Base-by-base conservation (phyloP, 1,140 invertebrate species). In the Drosophila ohnishii region DNA sequence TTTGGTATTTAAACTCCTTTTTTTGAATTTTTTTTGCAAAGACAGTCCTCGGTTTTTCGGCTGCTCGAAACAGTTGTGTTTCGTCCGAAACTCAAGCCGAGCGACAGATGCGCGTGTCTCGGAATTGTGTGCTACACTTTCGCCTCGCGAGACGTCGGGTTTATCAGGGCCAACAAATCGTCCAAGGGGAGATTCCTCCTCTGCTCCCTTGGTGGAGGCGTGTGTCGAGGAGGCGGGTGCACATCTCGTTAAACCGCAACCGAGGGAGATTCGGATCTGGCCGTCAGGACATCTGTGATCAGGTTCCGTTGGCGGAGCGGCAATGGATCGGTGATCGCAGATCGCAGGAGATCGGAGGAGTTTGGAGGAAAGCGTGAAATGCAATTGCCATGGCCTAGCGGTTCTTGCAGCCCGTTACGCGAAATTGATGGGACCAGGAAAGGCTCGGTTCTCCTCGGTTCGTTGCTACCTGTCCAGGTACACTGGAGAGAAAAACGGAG, bases 171-270 rank as follows among this genome's bases (percentile, higher is more conserved):
- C 79, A 61, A 75, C 61, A 80, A 83, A 88, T 86, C 65, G 45
- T 34, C 16, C 56, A 58, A 44, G 61, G 51, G 55, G 61, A 53
- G 65, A 69, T 69, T 40, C 62, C 61, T 32, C 34, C 16, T 59
- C 40, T 32, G 59, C 16, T 64, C 40, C 32, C 39, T 19, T 16
- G 35, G 63, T 37, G 65, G 56, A 77, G 57, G 74, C 42, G 58
- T 53, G 64, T 60, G 51, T 45, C 62, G 55, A 58, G 78, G 73
- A 86, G 87, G 87, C 87, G 87, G 85, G 51, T 67, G 73, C 83
- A 56, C 77, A 90, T 87, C 87, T 90, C 72, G 87, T 90, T 90
- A 90, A 90, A 90, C 87, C 87, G 83, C 83, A 90, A 90, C 87
- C 74, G 80, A 69, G 65, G 65, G 62, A 50, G 64, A 64, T 67